A percentile compares a stretch with the other conserved stretches of the same genome.
These are phyloP conservation scores for Micromussa lordhowensis DNA, from an alignment of 92 coral and sea anemone genomes.

Conservation along the genomic window DNA sequence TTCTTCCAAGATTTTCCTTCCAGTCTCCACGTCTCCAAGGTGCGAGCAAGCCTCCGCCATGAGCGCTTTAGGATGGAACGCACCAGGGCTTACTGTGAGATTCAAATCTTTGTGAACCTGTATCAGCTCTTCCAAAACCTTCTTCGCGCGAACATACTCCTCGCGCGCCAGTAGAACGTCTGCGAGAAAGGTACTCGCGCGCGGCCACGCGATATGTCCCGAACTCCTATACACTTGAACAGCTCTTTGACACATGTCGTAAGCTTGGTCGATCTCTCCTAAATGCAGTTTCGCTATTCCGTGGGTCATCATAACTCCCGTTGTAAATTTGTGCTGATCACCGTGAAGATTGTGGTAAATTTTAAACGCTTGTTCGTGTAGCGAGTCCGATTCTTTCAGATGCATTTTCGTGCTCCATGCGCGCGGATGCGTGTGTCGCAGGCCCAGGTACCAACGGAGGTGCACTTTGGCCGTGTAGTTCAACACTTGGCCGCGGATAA, in stretches of 20 bases:
- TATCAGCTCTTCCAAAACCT: slow-evolving; percentile 66
- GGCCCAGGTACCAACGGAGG: slow-evolving; percentile 77
- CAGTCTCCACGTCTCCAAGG: slow-evolving; percentile 60
- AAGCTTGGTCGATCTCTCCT: slow-evolving; percentile 68
- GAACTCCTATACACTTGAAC: slow-evolving; percentile 72
- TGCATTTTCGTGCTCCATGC: slow-evolving; percentile 49
- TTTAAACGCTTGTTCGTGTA: slow-evolving; percentile 78
- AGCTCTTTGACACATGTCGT: slow-evolving; percentile 68
- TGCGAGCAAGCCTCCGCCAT: slow-evolving; percentile 70
- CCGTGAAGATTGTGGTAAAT: slow-evolving; percentile 82
- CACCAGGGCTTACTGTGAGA: slow-evolving; percentile 74
- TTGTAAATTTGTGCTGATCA: slow-evolving; percentile 75
- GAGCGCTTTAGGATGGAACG: slow-evolving; percentile 78
- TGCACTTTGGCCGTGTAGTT: slow-evolving; percentile 88
- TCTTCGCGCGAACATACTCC: slow-evolving; percentile 58
- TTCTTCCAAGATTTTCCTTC: slow-evolving; percentile 54
- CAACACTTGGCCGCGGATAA: slow-evolving; percentile 70
- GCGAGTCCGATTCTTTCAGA: slow-evolving; percentile 60
- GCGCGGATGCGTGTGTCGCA: slow-evolving; percentile 58
- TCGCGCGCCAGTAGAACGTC: slow-evolving; percentile 69
- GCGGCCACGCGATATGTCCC: slow-evolving; percentile 86
- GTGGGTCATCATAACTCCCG: slow-evolving; percentile 85
- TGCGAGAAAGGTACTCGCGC: slow-evolving; percentile 83
- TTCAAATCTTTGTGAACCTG: slow-evolving; percentile 50
- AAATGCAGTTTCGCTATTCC: slow-evolving; percentile 70